Percentiles rank a stretch among this genome's conserved stretches.
phyloP scores from a whole-genome alignment of 2,888 invertebrate genomes.

The Drosophila pseudotakahashii region DNA sequence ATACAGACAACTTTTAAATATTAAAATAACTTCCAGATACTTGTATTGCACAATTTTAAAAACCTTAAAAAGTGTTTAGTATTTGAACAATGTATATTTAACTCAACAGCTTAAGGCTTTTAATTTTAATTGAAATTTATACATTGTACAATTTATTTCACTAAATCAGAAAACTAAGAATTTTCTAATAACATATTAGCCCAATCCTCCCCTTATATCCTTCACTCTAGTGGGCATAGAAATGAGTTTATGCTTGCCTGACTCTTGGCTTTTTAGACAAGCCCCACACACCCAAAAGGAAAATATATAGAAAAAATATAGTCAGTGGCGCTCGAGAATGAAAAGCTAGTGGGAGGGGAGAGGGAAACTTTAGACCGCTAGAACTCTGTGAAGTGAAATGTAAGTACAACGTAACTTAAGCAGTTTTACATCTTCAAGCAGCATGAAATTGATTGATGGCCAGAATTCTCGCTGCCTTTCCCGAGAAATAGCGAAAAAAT shows the following conservation, averaged over 20 bases:
- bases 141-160: too few species aligned
- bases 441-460: constrained; percentile 77
- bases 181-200: background rate
- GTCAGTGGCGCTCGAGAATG: constrained; percentile 6
- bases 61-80: too few species aligned
- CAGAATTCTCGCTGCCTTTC: constrained; percentile 31
- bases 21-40: too few species aligned
- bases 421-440: constrained; percentile 76
- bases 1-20: too few species aligned
- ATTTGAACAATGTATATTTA: too few species aligned
- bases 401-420: constrained; percentile 75
- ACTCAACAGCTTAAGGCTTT: too few species aligned
- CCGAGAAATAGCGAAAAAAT: constrained; percentile 55
- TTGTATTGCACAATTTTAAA: too few species aligned
- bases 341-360: constrained; percentile 5
- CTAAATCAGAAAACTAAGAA: too few species aligned
- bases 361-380: constrained; percentile 26
- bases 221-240: constrained; percentile 46
- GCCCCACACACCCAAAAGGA: constrained; percentile 20
- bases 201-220: constrained; percentile 12
- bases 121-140: too few species aligned
- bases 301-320: constrained; percentile 32
- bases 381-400: constrained; percentile 65
- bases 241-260: constrained; percentile 57
- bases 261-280: constrained; percentile 57